Percentiles rank a stretch among this genome's conserved stretches.
Evolutionary conservation across 2,113 vertebrate species (phyloP).

Genomic region (Glareola pratincola): DNA sequence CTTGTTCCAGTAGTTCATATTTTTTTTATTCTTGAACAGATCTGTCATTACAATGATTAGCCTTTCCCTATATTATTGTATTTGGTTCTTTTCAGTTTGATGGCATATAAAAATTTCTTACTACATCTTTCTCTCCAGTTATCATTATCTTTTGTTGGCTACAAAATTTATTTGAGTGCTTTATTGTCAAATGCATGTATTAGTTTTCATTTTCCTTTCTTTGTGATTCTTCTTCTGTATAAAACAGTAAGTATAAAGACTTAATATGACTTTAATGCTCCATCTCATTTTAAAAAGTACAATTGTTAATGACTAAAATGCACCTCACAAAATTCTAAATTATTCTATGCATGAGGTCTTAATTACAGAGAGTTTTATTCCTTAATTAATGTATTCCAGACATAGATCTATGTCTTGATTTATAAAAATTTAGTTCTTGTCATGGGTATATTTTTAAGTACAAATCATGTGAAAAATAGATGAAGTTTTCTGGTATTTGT

Average conservation of each 20-base stretch:
- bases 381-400: background rate
- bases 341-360: background rate
- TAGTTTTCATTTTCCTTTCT: background rate
- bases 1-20: background rate
- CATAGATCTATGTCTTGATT: background rate
- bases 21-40: background rate
- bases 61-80: background rate
- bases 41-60: background rate
- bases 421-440: background rate
- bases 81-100: background rate
- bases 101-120: background rate
- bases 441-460: background rate
- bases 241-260: background rate
- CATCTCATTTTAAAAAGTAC: background rate
- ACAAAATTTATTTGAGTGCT: background rate
- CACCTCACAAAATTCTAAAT: background rate
- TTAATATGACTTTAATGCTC: background rate
- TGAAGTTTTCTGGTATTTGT: background rate
- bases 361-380: background rate
- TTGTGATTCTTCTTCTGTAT: background rate
- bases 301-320: background rate
- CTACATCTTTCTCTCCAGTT: background rate
- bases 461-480: background rate
- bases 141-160: background rate
- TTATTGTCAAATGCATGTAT: background rate